These are phyloP conservation scores for Selenia dentaria DNA, from an alignment of 2,888 invertebrate genomes.

Conservation along the genomic window DNA sequence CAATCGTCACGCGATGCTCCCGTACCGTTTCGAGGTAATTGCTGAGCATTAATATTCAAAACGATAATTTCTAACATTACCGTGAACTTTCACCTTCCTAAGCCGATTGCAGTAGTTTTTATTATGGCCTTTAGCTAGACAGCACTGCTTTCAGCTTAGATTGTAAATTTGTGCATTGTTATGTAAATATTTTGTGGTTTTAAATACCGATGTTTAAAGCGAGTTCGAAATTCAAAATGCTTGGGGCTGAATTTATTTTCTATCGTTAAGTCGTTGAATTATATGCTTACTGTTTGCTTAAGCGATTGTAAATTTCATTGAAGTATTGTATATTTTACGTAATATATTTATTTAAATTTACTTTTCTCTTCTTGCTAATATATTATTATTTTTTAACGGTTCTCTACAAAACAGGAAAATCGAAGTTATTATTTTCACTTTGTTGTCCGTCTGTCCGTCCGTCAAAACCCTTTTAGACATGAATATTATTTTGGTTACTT, in stretches of 20 bases:
- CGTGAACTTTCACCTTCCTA: conserved; percentile 70
- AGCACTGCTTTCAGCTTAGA: conserved; percentile 31
- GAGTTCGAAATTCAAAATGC: conserved; percentile 4
- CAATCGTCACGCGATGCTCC: conserved; percentile 61
- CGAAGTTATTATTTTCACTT: too few relatives aligned
- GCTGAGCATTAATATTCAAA: conserved; percentile 66
- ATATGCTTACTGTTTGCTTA: too few relatives aligned
- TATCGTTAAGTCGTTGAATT: conserved; percentile 1
- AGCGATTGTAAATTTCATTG: too few relatives aligned
- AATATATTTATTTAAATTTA: too few relatives aligned
- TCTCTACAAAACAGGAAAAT: too few relatives aligned
- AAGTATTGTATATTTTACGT: too few relatives aligned
- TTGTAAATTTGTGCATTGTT: conserved; percentile 34
- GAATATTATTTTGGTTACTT: too few relatives aligned
- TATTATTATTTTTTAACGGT: too few relatives aligned
- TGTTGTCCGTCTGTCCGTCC: too few relatives aligned
- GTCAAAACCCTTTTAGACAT: too few relatives aligned
- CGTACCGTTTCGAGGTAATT: conserved; percentile 77
- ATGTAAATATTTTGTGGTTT: conserved; percentile 22
- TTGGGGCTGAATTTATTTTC: conserved; percentile 10
- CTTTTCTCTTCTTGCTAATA: too few relatives aligned
- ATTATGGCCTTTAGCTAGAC: conserved; percentile 57
- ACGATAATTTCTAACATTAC: conserved; percentile 64
- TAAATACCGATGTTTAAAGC: conserved; percentile 13
- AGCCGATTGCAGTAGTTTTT: conserved; percentile 49